Percentiles rank a stretch among this genome's conserved stretches.
These are phyloP conservation scores for Phyllostomus discolor DNA, from an alignment of 2,113 vertebrate species.

Conservation along the genomic window DNA sequence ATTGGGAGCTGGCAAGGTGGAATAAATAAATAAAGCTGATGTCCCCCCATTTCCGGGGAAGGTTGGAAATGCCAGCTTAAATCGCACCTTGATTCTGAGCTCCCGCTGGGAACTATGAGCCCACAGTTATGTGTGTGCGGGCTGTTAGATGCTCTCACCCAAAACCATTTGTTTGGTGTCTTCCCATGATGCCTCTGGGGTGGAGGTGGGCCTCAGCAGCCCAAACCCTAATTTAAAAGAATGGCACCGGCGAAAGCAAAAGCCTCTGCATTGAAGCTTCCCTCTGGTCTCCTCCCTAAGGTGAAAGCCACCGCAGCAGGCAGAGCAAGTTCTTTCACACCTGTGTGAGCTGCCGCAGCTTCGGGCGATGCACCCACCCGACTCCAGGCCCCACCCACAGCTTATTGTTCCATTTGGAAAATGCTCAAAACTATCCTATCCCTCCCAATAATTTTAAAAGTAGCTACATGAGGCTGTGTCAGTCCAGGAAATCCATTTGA, in stretches of 20 bases:
- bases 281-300: not conserved
- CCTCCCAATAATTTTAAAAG: not conserved
- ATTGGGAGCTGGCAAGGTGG: constrained; percentile 72
- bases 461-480: not conserved
- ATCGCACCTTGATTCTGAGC: constrained; percentile 6
- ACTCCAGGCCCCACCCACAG: not conserved
- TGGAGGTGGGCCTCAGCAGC: not conserved
- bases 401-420: constrained; percentile 4
- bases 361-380: not conserved
- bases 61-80: constrained; percentile 50
- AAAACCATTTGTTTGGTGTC: constrained; percentile 22
- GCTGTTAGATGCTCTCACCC: not conserved
- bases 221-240: constrained; percentile 49
- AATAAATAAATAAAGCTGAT: constrained; percentile 80
- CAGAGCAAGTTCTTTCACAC: constrained; percentile 18
- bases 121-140: not conserved
- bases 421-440: not conserved
- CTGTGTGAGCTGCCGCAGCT: not conserved
- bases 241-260: constrained; percentile 13
- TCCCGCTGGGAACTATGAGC: not conserved
- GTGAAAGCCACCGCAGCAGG: not conserved
- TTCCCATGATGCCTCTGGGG: constrained; percentile 28
- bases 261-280: not conserved
- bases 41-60: constrained; percentile 60
- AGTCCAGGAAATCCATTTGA: not conserved